Evolutionary conservation across 1,140 invertebrate genomes (phyloP).

Genomic region (Eumaeus atala): DNA sequence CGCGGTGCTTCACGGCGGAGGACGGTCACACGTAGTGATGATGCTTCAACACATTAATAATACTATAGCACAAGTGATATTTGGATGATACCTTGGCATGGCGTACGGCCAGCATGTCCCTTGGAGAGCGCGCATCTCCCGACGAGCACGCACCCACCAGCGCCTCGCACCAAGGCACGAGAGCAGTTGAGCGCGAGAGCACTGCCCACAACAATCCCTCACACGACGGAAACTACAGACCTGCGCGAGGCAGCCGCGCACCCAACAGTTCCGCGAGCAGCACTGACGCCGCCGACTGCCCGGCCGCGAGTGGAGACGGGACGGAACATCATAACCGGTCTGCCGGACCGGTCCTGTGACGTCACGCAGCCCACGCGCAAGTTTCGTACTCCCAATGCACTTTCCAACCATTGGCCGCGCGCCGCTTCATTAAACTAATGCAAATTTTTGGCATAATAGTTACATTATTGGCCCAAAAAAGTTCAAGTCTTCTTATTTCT

Average conservation of each 20-base stretch:
- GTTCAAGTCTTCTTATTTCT: too few relatives aligned
- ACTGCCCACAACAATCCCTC: background rate
- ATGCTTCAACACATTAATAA: too few relatives aligned
- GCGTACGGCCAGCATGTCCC: conserved; percentile 46
- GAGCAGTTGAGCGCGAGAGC: background rate
- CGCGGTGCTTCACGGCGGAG: too few relatives aligned
- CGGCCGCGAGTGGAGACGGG: background rate
- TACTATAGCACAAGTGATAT: too few relatives aligned
- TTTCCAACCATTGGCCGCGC: too few relatives aligned
- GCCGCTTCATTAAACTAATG: too few relatives aligned
- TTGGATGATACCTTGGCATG: conserved; percentile 41
- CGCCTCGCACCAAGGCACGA: conserved; percentile 18
- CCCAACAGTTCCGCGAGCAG: too few relatives aligned
- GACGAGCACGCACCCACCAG: conserved; percentile 29
- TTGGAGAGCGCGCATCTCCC: conserved; percentile 35
- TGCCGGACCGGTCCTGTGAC: conserved; percentile 12
- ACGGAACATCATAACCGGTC: conserved; percentile 2
- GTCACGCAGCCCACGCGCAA: conserved; percentile 15
- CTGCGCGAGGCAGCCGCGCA: background rate
- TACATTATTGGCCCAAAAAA: too few relatives aligned
- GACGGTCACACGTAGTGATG: too few relatives aligned
- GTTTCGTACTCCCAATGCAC: background rate
- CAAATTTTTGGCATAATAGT: too few relatives aligned
- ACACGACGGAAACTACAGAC: background rate
- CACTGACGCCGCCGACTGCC: too few relatives aligned